These are phyloP conservation scores for Marisa cornuarietis DNA, from an alignment of 1,140 invertebrate species.

Conservation along the genomic window DNA sequence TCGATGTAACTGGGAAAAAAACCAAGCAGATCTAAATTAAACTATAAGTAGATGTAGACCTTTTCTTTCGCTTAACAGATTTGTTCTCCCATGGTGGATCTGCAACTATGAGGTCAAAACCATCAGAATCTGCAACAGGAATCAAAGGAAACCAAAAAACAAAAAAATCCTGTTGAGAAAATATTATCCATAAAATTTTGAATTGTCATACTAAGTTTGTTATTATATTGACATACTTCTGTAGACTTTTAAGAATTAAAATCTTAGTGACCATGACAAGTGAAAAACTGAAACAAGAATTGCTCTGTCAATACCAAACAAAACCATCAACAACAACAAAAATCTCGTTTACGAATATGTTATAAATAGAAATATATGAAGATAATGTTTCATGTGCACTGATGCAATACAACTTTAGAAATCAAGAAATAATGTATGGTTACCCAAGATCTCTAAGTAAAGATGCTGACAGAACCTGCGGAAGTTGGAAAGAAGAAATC, in stretches of 20 bases:
- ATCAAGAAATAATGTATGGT: neutral
- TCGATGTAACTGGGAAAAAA: neutral
- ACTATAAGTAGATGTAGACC: conserved; percentile 64
- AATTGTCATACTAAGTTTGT: neutral
- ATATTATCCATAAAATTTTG: neutral
- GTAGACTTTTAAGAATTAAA: neutral
- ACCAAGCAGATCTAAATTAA: neutral
- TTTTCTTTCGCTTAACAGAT: conserved; percentile 83
- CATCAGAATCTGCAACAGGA: conserved; percentile 16
- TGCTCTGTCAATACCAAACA: neutral
- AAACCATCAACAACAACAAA: neutral
- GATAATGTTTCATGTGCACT: neutral
- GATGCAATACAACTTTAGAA: neutral
- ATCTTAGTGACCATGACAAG: neutral
- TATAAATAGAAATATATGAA: neutral
- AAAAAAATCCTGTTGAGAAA: neutral
- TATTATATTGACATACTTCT: neutral
- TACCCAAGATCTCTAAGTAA: neutral
- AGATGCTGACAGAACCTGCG: conserved; percentile 13
- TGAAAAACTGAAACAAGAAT: neutral
- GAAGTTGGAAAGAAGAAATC: conserved; percentile 43
- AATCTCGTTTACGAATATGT: neutral
- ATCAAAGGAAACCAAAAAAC: neutral
- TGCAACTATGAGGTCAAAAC: conserved; percentile 83
- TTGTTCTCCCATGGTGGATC: conserved; percentile 97